Evolutionary conservation across 1,140 invertebrate genomes (phyloP).

Genomic region (Nasonia giraulti): DNA sequence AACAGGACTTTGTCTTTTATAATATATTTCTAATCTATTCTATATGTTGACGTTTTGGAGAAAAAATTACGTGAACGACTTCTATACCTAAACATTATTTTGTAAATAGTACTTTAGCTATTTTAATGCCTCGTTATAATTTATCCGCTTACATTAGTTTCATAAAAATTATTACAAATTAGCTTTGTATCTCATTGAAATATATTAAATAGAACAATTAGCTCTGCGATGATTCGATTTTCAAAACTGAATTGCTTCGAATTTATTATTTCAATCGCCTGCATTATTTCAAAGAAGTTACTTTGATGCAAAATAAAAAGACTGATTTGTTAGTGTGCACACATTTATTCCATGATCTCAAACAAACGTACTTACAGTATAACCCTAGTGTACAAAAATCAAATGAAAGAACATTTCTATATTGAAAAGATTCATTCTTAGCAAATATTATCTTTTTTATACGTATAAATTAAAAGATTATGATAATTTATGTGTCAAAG

Average conservation of each 20-base stretch:
- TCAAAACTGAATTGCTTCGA: background rate
- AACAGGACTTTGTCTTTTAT: background rate
- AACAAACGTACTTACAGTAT: slow-evolving; percentile 37
- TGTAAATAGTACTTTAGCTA: background rate
- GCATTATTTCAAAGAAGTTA: background rate
- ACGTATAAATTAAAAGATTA: slow-evolving; percentile 44
- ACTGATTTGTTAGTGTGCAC: slow-evolving; percentile 43
- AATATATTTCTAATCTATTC: background rate
- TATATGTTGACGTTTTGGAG: background rate
- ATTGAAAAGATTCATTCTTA: slow-evolving; percentile 31
- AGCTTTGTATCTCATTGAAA: background rate
- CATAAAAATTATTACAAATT: background rate
- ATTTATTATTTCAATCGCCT: background rate
- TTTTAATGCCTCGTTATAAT: background rate
- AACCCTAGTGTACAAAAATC: slow-evolving; percentile 47
- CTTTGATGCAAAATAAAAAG: background rate
- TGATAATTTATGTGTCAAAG: slow-evolving; percentile 49
- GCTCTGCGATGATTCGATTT: background rate
- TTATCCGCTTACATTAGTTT: background rate
- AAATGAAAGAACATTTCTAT: slow-evolving; percentile 41
- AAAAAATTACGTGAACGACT: background rate
- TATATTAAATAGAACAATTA: background rate
- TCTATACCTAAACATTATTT: background rate
- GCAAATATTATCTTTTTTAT: slow-evolving; percentile 43
- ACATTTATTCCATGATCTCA: slow-evolving; percentile 40